Base-by-base conservation (phyloP, 2,888 invertebrate genomes). In the Pristionchus fissidentatus region DNA sequence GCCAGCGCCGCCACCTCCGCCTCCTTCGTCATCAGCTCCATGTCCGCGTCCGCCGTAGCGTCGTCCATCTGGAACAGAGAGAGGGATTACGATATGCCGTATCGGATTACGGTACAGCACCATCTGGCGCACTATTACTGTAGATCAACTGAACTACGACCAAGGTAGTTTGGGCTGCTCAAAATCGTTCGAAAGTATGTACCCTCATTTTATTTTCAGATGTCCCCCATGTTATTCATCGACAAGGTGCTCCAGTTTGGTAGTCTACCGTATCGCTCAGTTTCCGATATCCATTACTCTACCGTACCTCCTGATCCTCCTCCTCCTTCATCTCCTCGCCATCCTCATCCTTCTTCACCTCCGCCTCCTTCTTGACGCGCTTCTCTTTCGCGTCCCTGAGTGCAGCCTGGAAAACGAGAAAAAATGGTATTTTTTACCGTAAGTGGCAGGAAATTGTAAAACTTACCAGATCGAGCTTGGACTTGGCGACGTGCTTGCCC, bases 401-500 rank as follows among this genome's bases (percentile, higher is more conserved):
- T 41, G 70, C 8, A 22, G 38, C 70, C 70, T 70, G 70, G 3
- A 4, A 55, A 15, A 22, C 7, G 55, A 70, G 13, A 70, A 70
- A n/a, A 26, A 26, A 35, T 46, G 35, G 55, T n/a, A 55, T 32
- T 35, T 78, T 43, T 26, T 26, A 15, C 7, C 46, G n/a, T 0
- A 41, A 46, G 26, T 78, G 32, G 4, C 13, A 19, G 38, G 38
- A 49, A 32, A 15, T 46, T 32, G 35, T 22, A 55, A 41, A 62
- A 1, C 70, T 43, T n/a, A 49, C 85, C 32, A 83, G 83, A 38
- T 88, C 89, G 32, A 84, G 85, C 35, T 84, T 85, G n/a, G 87
- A 86, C 26, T 87, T 84, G 32, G 77, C 62, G 55, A 87, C 87
- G 83, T 89, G 88, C 60, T 86, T 83, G 92, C 97, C 97, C 96